Conservation (phyloP, 2,797 vertebrate genomes). For the Pyrocephalus nanus region DNA sequence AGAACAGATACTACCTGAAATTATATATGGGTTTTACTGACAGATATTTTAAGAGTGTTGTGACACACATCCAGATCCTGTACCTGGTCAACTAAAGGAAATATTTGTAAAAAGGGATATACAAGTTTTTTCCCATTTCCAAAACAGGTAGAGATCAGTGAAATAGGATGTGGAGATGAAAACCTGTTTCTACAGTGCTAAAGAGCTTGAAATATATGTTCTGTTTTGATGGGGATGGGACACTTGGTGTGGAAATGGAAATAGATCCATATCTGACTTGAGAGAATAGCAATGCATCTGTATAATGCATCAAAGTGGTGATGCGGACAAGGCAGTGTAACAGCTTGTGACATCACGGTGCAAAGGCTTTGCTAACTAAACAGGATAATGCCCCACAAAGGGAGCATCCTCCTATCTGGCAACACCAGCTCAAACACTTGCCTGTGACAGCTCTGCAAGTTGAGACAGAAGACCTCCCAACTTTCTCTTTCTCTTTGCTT, state of each 20-base stretch:
- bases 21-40: neutral
- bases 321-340: neutral
- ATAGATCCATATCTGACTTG: neutral
- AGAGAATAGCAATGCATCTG: neutral
- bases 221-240: neutral
- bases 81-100: neutral
- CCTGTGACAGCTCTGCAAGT: neutral
- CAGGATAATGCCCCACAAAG: neutral
- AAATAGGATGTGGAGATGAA: neutral
- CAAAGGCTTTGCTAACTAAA: neutral
- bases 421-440: neutral
- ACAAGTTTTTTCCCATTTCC: neutral
- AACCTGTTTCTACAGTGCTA: neutral
- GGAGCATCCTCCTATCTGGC: neutral
- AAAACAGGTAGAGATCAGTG: neutral
- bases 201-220: neutral
- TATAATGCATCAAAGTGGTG: neutral
- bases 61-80: neutral
- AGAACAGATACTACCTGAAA: neutral
- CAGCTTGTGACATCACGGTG: neutral
- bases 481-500: neutral
- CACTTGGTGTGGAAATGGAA: neutral
- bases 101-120: neutral
- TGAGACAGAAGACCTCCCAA: neutral
- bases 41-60: neutral